Conservation (phyloP, 2,888 invertebrate genomes). For the Clostera curtula region DNA sequence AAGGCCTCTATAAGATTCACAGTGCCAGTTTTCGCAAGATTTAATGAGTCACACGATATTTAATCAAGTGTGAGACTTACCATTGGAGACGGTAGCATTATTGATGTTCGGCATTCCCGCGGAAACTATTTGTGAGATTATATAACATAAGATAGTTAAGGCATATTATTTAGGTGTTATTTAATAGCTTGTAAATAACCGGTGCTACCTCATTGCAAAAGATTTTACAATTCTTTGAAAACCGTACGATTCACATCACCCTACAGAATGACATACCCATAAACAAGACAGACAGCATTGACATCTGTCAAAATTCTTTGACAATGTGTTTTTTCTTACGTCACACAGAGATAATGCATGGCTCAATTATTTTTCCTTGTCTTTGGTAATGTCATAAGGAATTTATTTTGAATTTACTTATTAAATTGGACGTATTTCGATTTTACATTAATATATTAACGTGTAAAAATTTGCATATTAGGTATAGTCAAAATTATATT, state of each 20-base stretch:
- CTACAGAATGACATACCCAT: slow-evolving; percentile 21
- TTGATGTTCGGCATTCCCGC: slow-evolving; percentile 66
- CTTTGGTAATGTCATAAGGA: too few relatives aligned
- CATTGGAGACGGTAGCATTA: slow-evolving; percentile 59
- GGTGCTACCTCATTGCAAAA: slow-evolving; percentile 65
- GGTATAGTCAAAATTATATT: too few relatives aligned
- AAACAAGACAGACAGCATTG: slow-evolving; percentile 19
- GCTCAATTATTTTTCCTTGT: too few relatives aligned
- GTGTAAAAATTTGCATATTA: too few relatives aligned
- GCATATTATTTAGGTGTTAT: slow-evolving; percentile 60
- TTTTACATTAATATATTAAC: too few relatives aligned
- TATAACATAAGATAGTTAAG: slow-evolving; percentile 56
- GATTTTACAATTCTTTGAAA: slow-evolving; percentile 29
- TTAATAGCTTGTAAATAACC: slow-evolving; percentile 30
- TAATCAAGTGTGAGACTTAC: slow-evolving; percentile 50
- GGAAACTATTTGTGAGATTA: slow-evolving; percentile 37
- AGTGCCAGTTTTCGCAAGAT: slow-evolving; percentile 11
- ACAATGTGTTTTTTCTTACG: too few relatives aligned
- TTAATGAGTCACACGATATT: slow-evolving; percentile 36
- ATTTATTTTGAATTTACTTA: too few relatives aligned
- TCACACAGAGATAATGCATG: too few relatives aligned
- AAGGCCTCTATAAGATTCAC: slow-evolving; percentile 1
- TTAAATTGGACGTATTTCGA: too few relatives aligned
- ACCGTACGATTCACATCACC: slow-evolving; percentile 50
- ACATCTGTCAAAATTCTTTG: slow-evolving; percentile 19